Base-by-base conservation (phyloP, 2,797 vertebrate species). In the Lutjanus campechanus region DNA sequence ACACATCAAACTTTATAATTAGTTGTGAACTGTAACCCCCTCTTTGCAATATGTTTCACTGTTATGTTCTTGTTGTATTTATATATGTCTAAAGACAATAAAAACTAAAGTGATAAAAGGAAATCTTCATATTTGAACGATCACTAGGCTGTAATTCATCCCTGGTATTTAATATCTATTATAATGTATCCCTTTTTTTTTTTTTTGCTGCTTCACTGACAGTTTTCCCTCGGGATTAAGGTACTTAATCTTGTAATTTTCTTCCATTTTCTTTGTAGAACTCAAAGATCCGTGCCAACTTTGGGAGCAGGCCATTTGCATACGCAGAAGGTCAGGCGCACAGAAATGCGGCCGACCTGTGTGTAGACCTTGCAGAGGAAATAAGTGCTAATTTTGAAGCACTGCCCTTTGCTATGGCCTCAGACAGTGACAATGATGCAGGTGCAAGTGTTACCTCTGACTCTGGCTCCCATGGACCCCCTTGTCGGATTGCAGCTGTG, bases 351-450 rank as follows among this genome's bases (percentile, higher is more conserved):
- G 98, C 98, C 0, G 98, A 99, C 91, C 92, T 99, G 65, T 99
- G 98, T 80, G 94, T 98, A 0, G 98, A 99, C 91, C 95, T 99
- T 3, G 98, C 98, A 0, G 98, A 99, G 76, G 98, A 99, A 93
- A 99, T 99, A 79, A 99, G 98, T 0, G 98, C 98, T 77, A 99
- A 99, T 94, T 99, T 99, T n/a, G 98, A 99, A 94, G 98, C 97
- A 0, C 88, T 99, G 67, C 98, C 98, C 20, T 99, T 99, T 69
- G 98, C 98, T 69, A 99, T 99, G 98, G 98, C 98, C 36, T 99
- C 98, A 1, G 98, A 99, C 88, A 99, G 98, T 0, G 98, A 99
- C 88, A 99, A 99, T 0, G 98, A 99, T 36, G 98, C 98, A 2
- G 98, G 98, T 70, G 96, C 98, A 85, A 99, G 98, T 88, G 97